phyloP scores from a whole-genome alignment of 2,797 vertebrate species.

The Euphonia xanthogaster region DNA sequence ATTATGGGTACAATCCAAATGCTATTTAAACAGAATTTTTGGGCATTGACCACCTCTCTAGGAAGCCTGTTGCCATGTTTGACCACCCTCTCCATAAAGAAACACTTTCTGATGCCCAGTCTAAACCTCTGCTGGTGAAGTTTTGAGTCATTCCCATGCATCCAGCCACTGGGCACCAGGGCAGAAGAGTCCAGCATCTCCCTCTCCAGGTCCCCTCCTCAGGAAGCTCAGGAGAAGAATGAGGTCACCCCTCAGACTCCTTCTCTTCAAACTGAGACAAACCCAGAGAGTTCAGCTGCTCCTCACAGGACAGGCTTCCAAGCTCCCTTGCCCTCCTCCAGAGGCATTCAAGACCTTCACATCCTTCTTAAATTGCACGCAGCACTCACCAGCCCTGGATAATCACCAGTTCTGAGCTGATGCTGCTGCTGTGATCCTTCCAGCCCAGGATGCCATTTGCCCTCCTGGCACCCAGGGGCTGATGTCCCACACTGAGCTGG shows the following conservation, averaged over 20 bases:
- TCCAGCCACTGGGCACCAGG: neutral
- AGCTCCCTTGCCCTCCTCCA: neutral
- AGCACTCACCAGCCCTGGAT: neutral
- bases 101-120: neutral
- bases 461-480: neutral
- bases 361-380: neutral
- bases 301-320: neutral
- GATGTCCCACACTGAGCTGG: too few relatives aligned
- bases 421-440: neutral
- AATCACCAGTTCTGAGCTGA: neutral
- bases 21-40: neutral
- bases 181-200: neutral
- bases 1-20: neutral
- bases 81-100: neutral
- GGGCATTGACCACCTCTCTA: fast-evolving
- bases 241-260: neutral
- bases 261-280: neutral
- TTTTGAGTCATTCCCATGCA: fast-evolving
- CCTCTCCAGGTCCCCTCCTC: neutral
- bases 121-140: neutral
- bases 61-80: neutral
- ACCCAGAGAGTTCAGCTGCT: neutral
- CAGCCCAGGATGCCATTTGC: neutral
- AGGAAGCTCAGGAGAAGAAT: neutral
- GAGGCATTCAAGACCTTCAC: neutral